Evolutionary conservation across 2,888 invertebrate genomes (phyloP), one percentile per base, ranked within the genome.

Genomic region (Mycalesis mineus): DNA sequence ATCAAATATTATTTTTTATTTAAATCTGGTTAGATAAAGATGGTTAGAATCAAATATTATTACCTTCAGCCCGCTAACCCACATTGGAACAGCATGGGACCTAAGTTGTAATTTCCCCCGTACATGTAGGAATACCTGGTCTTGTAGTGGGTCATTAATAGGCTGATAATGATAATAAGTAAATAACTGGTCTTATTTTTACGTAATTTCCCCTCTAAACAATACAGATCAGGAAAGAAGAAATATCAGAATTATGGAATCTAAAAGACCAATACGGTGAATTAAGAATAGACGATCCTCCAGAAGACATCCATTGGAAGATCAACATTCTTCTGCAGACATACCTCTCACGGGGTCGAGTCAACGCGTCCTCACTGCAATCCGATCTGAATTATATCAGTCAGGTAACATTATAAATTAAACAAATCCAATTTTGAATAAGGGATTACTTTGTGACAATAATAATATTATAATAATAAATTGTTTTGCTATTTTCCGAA

Each of bases 291-390:
- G 92, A 93, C 62, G 95, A 97, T 7, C 96, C 96, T 0, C 92
- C 94, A 1, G 98, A 98, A 76, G 97, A 97, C 77, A 92, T 96
- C 13, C 94, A 97, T 69, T 98, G 97, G 70, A 98, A 98, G 92
- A 98, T 98, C 36, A 98, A 98, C 82, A 97, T 98, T 66, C 88
- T 99, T 11, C 92, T 99, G 70, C 98, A 98, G 82, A 94, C 96
- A 0, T 97, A 94, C 77, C 91, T 99, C 49, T 96, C 97, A 0
- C 91, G 96, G 55, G 95, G 95, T 7, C 91, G 92, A 48, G 93
- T 98, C 2, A 94, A 95, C 64, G 93, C 94, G 0, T 96, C 97
- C 65, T 97, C 98, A 0, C 85, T 98, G 33, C 92, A 95, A 65
- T 97, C 97, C 0, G 98, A 98, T 85, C 92, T 94, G 73, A 93